phyloP scores from a whole-genome alignment of 2,797 vertebrate genomes.

The Coranthus polyacanthus region DNA sequence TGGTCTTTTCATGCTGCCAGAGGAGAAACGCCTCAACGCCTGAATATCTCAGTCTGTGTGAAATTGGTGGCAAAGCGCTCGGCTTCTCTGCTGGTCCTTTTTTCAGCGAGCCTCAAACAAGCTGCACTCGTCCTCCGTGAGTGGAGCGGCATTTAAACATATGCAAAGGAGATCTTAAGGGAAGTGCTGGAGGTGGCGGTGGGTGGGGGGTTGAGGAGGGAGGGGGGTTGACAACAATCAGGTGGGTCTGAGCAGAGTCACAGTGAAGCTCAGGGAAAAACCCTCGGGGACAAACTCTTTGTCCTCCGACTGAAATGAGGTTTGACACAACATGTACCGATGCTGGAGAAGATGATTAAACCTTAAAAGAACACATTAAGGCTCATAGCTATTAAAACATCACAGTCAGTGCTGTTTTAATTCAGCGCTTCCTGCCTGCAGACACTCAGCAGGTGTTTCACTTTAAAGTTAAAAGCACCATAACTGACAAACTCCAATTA shows the following conservation, averaged over 20 bases:
- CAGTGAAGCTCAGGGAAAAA: neutral
- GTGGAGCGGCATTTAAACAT: constrained; percentile 15
- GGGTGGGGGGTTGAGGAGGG: too few species aligned
- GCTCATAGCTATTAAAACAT: neutral
- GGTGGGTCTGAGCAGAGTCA: neutral
- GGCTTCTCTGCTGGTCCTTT: constrained; percentile 17
- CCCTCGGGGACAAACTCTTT: neutral
- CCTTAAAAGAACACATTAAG: neutral
- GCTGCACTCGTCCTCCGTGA: constrained; percentile 6
- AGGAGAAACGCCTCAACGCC: constrained; percentile 12
- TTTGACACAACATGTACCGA: neutral
- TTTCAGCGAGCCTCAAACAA: constrained; percentile 44
- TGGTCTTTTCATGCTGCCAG: constrained; percentile 23
- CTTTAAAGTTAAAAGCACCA: neutral
- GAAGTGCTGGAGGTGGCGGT: too few species aligned
- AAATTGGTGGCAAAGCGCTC: constrained; percentile 35
- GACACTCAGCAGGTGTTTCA: neutral
- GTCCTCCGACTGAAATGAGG: neutral
- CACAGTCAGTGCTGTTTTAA: neutral
- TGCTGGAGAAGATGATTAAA: neutral
- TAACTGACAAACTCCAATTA: neutral
- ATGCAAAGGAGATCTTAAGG: constrained; percentile 6
- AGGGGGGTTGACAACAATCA: constrained; percentile 28
- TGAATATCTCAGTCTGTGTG: constrained; percentile 47
- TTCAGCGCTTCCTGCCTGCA: neutral